Conservation (phyloP, 2,888 invertebrate genomes). For the Orchesella flavescens region DNA sequence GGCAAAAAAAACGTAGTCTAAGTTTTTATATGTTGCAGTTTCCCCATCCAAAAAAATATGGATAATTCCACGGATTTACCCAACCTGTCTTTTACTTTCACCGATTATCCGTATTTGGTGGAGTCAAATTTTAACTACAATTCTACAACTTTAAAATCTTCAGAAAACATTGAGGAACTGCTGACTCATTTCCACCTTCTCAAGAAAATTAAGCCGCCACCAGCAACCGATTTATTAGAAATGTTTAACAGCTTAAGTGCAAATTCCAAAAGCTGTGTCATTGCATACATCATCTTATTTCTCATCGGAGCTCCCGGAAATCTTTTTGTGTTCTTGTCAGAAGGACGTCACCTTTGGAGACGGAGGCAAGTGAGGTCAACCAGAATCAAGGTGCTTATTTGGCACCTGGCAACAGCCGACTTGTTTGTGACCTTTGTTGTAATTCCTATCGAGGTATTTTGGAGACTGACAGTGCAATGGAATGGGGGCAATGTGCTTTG, state of each 20-base stretch:
- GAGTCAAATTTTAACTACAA: too few species aligned
- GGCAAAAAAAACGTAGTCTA: too few species aligned
- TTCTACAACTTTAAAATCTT: too few species aligned
- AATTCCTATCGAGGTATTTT: conserved; percentile 78
- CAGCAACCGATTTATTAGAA: too few species aligned
- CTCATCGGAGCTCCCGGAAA: conserved; percentile 83
- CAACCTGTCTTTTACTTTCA: too few species aligned
- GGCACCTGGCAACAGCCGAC: conserved; percentile 85
- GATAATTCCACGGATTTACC: too few species aligned
- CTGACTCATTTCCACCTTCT: too few species aligned
- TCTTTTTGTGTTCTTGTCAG: conserved; percentile 81
- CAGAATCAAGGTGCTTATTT: conserved; percentile 80
- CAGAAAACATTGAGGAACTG: too few species aligned
- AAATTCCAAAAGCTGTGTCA: conserved; percentile 74
- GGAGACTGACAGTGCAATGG: conserved; percentile 85
- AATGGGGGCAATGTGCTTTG: conserved; percentile 84
- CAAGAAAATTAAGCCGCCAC: too few species aligned
- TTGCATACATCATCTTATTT: conserved; percentile 80
- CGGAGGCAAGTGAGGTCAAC: conserved; percentile 81
- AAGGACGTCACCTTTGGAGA: conserved; percentile 79
- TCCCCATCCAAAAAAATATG: too few species aligned
- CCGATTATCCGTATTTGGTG: too few species aligned
- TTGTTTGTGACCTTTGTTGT: conserved; percentile 86
- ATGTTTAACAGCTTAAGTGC: conserved; percentile 46
- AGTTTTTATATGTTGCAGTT: too few species aligned